phyloP scores from a whole-genome alignment of 2,113 vertebrate species.

The Dasyurus viverrinus region DNA sequence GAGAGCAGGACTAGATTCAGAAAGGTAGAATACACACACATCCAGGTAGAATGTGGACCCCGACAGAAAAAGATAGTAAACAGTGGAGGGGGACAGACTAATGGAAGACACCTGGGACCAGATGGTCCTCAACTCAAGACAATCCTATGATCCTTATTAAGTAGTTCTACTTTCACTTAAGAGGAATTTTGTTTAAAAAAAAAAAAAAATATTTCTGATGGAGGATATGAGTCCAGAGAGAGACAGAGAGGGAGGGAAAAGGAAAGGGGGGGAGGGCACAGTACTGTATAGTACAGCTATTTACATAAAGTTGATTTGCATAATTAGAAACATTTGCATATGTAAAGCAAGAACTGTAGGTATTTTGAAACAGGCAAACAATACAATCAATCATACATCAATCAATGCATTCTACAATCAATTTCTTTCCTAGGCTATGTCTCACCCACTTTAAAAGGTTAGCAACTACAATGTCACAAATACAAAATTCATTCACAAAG shows the following conservation, averaged over 20 bases:
- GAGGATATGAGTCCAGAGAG: too few species aligned
- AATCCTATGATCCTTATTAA: background rate
- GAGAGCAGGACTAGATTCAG: background rate
- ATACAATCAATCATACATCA: background rate
- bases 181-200: too few species aligned
- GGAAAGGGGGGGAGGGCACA: background rate
- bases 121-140: background rate
- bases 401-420: background rate
- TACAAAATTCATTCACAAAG: slow-evolving; percentile 27
- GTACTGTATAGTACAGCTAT: background rate
- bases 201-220: background rate
- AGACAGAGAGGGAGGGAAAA: too few species aligned
- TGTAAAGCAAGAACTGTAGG: background rate
- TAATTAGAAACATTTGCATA: background rate
- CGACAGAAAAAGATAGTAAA: background rate
- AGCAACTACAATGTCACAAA: slow-evolving; percentile 1
- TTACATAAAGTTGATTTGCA: background rate
- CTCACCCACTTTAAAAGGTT: background rate
- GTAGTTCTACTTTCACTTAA: background rate
- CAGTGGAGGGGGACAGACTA: background rate
- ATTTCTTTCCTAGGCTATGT: background rate
- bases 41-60: background rate
- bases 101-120: background rate
- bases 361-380: slow-evolving; percentile 30
- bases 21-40: background rate